Evolutionary conservation across 2,113 vertebrate species (phyloP), one percentile per base, ranked within the genome.

Genomic region (Himantopus leucocephalus): DNA sequence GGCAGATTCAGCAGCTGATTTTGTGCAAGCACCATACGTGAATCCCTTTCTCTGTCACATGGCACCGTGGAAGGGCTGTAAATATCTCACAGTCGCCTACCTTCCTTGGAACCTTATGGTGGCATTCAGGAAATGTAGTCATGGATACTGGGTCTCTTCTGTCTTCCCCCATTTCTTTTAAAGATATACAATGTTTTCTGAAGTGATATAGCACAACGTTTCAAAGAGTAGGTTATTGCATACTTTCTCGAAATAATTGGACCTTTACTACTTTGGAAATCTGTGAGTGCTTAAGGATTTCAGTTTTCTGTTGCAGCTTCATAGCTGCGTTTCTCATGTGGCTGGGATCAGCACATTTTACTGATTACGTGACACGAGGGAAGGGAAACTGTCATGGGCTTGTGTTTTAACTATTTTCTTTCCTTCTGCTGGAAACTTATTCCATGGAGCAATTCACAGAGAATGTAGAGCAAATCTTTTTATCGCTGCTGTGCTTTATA

Each of bases 11-110:
- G 23, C 34, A 6, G 20, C 30, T 67, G 72, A 2, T 76, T 53
- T 67, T 86, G 27, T 94, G 66, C 71, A 29, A 48, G 50, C 32
- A 43, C 66, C 39, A 27, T 12, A 29, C 34, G 14, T 53, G 3
- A 30, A 13, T 34, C 9, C 14, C 7, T 76, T 48, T 20, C 27
- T n/a, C 19, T 39, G 2, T 63, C 50, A 17, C 0, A 0, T 9
- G 85, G 56, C 16, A 1, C 56, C 17, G 16, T 35, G 72, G 56
- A 37, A 67, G 63, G 22, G 47, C 77, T 84, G 73, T 24, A 18
- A 50, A 24, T 58, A 47, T 14, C 77, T 84, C 32, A 0, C 20
- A 21, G 47, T n/a, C 19, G 0, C 50, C 55, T 60, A 7, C 76
- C 11, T 62, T 70, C 52, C 80, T 58, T 43, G 64, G n/a, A 67